Percentiles rank a stretch among this genome's conserved stretches.
Conservation (phyloP, 1,140 invertebrate genomes). For the Temnothorax longispinosus region DNA sequence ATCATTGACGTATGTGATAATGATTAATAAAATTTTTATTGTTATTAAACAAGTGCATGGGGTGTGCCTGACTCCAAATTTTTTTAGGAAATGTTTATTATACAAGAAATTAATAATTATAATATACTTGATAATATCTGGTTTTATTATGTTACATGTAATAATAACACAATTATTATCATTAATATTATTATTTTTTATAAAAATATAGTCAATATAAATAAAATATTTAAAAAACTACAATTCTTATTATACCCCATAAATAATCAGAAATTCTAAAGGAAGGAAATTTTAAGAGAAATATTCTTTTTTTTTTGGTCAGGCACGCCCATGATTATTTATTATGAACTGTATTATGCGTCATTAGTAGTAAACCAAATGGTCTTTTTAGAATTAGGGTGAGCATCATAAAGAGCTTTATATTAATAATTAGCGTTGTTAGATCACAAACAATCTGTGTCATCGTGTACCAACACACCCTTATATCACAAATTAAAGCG, state of each 20-base stretch:
- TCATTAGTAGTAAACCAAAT: slow-evolving; percentile 48
- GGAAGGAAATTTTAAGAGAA: background rate
- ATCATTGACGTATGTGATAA: slow-evolving; percentile 34
- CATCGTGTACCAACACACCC: slow-evolving; percentile 1
- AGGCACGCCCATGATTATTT: slow-evolving; percentile 14
- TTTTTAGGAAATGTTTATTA: background rate
- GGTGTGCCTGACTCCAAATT: background rate
- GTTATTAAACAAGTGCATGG: background rate
- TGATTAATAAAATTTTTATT: background rate
- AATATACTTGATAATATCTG: background rate
- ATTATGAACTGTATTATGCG: slow-evolving; percentile 22
- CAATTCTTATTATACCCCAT: background rate
- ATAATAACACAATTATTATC: background rate
- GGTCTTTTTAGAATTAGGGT: slow-evolving; percentile 22
- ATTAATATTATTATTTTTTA: background rate
- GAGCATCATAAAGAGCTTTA: slow-evolving; percentile 27
- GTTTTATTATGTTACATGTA: background rate
- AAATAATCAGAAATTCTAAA: background rate
- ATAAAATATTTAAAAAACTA: background rate
- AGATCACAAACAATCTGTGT: slow-evolving; percentile 2
- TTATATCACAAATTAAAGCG: slow-evolving; percentile 35
- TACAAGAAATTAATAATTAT: background rate
- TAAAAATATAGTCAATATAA: background rate
- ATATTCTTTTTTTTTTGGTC: background rate
- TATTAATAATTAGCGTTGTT: slow-evolving; percentile 8